phyloP scores from a whole-genome alignment of 2,888 invertebrate species.

The Xiphydria camelus region DNA sequence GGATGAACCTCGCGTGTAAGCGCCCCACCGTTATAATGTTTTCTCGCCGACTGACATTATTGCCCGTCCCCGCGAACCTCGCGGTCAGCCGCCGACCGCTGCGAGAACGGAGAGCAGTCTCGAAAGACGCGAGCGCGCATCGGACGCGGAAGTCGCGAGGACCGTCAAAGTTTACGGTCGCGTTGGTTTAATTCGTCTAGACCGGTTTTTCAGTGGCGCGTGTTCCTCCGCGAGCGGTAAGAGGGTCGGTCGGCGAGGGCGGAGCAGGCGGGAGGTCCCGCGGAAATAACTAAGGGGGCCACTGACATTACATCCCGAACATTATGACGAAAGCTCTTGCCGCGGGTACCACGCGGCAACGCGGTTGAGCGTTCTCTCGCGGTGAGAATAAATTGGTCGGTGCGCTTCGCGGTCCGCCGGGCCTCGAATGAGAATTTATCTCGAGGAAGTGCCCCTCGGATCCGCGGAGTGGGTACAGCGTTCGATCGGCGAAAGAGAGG shows the following conservation, averaged over 20 bases:
- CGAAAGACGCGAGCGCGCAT: too few species aligned
- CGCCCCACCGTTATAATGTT: too few species aligned
- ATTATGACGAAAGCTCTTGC: constrained; percentile 8
- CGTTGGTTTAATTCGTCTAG: background rate
- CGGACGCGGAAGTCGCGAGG: background rate
- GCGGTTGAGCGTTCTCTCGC: too few species aligned
- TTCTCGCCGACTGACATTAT: too few species aligned
- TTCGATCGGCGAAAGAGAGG: too few species aligned
- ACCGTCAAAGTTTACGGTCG: background rate
- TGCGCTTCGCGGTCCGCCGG: constrained; percentile 20
- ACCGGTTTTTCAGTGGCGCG: background rate
- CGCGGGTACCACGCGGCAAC: constrained; percentile 19
- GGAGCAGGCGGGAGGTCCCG: background rate
- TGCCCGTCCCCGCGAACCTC: too few species aligned
- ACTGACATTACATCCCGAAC: background rate
- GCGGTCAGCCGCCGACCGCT: too few species aligned
- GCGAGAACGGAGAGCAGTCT: too few species aligned
- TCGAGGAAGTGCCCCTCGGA: too few species aligned
- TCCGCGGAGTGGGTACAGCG: too few species aligned
- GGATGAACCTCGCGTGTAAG: too few species aligned
- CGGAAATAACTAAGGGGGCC: constrained; percentile 1
- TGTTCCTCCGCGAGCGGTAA: background rate
- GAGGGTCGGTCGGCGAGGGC: background rate
- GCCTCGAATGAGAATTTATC: constrained; percentile 11
- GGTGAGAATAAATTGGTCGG: constrained; percentile 30